Percentiles rank a stretch among this genome's conserved stretches.
Evolutionary conservation across 2,797 vertebrate species (phyloP).

Genomic region (Benthosema pterotum): DNA sequence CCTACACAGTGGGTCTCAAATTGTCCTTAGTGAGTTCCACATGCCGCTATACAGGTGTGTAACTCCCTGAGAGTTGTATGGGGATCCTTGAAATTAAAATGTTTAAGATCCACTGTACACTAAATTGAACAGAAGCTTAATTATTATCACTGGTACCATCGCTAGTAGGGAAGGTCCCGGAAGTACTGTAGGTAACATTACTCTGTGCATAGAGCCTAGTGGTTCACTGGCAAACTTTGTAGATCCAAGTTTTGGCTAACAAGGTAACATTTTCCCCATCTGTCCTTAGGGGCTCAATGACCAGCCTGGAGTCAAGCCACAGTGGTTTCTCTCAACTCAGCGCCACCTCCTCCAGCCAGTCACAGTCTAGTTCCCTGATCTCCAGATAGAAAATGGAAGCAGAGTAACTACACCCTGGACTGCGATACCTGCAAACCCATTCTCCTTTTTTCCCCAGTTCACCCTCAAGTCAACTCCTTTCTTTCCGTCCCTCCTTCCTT

Average conservation of each 20-base stretch:
- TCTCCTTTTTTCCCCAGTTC: slow-evolving; percentile 13
- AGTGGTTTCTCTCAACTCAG: slow-evolving; percentile 99
- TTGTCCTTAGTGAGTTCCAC: no score
- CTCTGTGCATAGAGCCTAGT: background rate
- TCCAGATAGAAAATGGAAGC: slow-evolving; percentile 88
- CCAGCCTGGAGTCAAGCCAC: slow-evolving; percentile 98
- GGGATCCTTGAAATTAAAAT: no score
- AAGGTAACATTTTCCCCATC: background rate
- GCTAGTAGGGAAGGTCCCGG: no score
- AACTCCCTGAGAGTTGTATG: no score
- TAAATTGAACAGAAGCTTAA: no score
- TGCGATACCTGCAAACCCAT: slow-evolving; percentile 2
- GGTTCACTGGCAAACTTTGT: slow-evolving; percentile 13
- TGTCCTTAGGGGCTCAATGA: slow-evolving; percentile 93
- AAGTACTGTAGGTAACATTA: no score
- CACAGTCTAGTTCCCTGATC: slow-evolving; percentile 96
- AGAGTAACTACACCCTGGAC: slow-evolving; percentile 24
- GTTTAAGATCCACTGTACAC: no score
- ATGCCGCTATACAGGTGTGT: no score
- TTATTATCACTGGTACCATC: no score
- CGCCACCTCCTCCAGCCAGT: slow-evolving; percentile 94
- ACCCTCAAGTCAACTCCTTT: slow-evolving; percentile 22
- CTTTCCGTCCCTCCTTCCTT: slow-evolving; percentile 12
- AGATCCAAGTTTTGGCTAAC: slow-evolving; percentile 18
- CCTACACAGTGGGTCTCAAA: no score